Evolutionary conservation across 1,140 invertebrate genomes (phyloP).

Genomic region (Drosophila tsacasi): DNA sequence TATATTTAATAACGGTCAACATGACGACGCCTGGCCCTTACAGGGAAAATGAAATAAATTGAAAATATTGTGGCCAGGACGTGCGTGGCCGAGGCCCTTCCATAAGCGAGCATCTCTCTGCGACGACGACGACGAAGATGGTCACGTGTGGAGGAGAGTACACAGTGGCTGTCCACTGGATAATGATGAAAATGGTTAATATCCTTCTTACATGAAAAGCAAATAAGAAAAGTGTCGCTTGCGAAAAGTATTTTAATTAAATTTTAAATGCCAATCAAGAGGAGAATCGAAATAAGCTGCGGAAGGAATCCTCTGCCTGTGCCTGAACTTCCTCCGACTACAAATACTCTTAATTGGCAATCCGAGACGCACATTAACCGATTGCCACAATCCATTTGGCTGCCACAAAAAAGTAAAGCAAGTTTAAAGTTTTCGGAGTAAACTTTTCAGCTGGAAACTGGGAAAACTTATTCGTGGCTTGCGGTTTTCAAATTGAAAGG

Average conservation of each 20-base stretch:
- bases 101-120: conserved; percentile 51
- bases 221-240: conserved; percentile 18
- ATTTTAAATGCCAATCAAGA: conserved; percentile 50
- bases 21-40: not conserved
- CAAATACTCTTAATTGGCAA: conserved; percentile 52
- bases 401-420: conserved; percentile 3
- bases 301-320: not conserved
- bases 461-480: conserved; percentile 36
- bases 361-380: conserved; percentile 42
- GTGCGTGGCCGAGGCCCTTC: conserved; percentile 33
- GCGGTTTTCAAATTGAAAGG: conserved; percentile 20
- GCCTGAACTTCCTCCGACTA: conserved; percentile 2
- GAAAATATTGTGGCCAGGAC: conserved; percentile 34
- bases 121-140: conserved; percentile 11
- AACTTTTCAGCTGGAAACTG: conserved; percentile 39
- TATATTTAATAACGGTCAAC: conserved; percentile 40
- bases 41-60: conserved; percentile 55
- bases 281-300: conserved; percentile 25
- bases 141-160: conserved; percentile 37
- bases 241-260: conserved; percentile 56
- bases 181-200: conserved; percentile 69
- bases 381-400: conserved; percentile 43
- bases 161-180: conserved; percentile 31
- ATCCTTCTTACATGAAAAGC: conserved; percentile 25
- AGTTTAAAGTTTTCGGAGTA: conserved; percentile 34